phyloP scores from a whole-genome alignment of 2,888 invertebrate species.

The Stenichneumon culpator region DNA sequence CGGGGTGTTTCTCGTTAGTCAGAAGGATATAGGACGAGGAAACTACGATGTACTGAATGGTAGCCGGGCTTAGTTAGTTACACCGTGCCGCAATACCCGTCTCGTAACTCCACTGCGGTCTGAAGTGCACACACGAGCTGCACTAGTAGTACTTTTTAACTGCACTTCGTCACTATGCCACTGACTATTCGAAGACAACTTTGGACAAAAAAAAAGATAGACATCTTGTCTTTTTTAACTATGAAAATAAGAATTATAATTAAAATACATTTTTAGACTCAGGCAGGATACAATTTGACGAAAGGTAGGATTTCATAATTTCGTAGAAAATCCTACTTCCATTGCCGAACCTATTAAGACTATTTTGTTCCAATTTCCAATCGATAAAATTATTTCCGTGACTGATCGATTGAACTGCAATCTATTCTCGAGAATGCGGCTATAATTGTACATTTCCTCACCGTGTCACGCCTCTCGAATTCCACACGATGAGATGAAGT shows the following conservation, averaged over 20 bases:
- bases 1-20: slow-evolving; percentile 53
- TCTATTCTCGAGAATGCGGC: not conserved
- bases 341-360: too few species aligned
- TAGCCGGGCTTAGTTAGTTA: slow-evolving; percentile 38
- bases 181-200: not conserved
- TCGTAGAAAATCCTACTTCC: too few species aligned
- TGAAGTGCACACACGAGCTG: slow-evolving; percentile 20
- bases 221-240: too few species aligned
- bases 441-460: not conserved
- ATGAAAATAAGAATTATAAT: too few species aligned
- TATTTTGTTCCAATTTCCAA: not conserved
- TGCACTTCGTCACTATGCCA: not conserved
- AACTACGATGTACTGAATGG: slow-evolving; percentile 52
- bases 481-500: not conserved
- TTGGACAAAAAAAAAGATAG: not conserved
- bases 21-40: slow-evolving; percentile 44
- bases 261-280: too few species aligned
- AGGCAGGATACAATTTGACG: too few species aligned
- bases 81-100: slow-evolving; percentile 35
- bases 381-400: not conserved
- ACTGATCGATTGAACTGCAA: not conserved
- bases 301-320: too few species aligned
- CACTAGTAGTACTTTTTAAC: slow-evolving; percentile 10
- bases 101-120: slow-evolving; percentile 38
- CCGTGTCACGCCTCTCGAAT: not conserved